phyloP scores from a whole-genome alignment of 2,888 invertebrate genomes.

The Spatulosminthurus flaviceps region DNA sequence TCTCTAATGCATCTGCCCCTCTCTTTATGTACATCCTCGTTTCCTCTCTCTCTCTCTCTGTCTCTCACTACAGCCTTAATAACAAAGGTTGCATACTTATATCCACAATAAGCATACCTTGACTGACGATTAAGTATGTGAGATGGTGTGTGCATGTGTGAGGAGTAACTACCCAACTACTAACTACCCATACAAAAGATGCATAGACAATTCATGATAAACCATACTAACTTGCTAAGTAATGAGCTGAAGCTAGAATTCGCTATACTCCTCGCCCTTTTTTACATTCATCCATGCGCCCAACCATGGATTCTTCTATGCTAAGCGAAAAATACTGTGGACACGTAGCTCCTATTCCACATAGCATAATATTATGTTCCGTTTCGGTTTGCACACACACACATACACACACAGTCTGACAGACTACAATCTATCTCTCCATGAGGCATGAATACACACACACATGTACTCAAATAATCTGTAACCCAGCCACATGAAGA shows the following conservation, averaged over 20 bases:
- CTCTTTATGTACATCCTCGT: no score
- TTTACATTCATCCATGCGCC: conserved; percentile 27
- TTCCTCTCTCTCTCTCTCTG: no score
- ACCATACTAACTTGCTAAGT: conserved; percentile 38
- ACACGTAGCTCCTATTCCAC: conserved; percentile 12
- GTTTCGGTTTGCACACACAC: conserved; percentile 14
- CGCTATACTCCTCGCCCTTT: conserved; percentile 32
- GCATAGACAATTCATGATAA: conserved; percentile 35
- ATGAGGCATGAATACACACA: conserved; percentile 14
- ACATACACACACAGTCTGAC: conserved; percentile 10
- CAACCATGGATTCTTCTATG: neutral
- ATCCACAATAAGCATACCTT: neutral
- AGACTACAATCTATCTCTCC: conserved; percentile 18
- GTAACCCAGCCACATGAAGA: conserved; percentile 10
- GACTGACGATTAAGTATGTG: conserved; percentile 14
- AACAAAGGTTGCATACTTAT: no score
- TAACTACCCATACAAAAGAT: conserved; percentile 36
- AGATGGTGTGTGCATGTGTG: neutral
- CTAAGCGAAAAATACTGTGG: conserved; percentile 3
- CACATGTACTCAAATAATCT: conserved; percentile 18
- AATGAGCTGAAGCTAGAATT: conserved; percentile 41
- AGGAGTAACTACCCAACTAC: conserved; percentile 20
- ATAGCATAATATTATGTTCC: conserved; percentile 12
- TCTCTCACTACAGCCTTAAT: no score
- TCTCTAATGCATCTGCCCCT: neutral